Conservation (phyloP, 1,140 invertebrate species). For the Heliconius melpomene region DNA sequence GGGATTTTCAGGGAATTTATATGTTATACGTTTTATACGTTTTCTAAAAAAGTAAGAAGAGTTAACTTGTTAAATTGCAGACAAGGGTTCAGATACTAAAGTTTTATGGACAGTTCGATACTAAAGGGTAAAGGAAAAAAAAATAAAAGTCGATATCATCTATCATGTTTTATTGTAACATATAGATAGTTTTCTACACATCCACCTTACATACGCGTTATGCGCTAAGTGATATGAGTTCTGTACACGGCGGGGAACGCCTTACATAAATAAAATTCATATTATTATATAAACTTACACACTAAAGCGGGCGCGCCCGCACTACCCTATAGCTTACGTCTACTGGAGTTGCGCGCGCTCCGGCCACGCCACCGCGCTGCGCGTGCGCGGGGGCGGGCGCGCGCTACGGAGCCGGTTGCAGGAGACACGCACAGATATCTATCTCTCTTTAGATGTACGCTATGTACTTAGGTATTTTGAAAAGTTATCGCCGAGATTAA, state of each 20-base stretch:
- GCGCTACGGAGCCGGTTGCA: conserved; percentile 14
- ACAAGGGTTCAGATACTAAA: no score
- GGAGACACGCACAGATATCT: background rate
- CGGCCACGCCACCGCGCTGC: background rate
- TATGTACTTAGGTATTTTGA: background rate
- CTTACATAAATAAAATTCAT: conserved; percentile 72
- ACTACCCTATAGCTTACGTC: conserved; percentile 32
- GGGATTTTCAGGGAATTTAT: no score
- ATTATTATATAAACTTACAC: conserved; percentile 67
- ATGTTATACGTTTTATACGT: no score
- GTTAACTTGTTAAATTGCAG: no score
- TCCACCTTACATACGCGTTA: conserved; percentile 70
- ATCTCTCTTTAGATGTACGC: background rate
- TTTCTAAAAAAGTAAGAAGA: no score
- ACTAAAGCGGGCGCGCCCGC: conserved; percentile 32
- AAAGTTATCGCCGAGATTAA: background rate
- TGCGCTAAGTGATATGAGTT: conserved; percentile 76
- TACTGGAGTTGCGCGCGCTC: conserved; percentile 14
- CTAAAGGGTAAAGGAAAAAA: conserved; percentile 3
- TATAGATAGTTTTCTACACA: conserved; percentile 77
- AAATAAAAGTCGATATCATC: conserved; percentile 59
- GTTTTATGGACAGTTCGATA: background rate
- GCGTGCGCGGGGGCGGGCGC: background rate
- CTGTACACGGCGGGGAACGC: conserved; percentile 59
- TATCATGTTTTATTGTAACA: conserved; percentile 78